These are phyloP conservation scores for Procavia capensis DNA, from an alignment of 2,113 vertebrate species.

Conservation along the genomic window DNA sequence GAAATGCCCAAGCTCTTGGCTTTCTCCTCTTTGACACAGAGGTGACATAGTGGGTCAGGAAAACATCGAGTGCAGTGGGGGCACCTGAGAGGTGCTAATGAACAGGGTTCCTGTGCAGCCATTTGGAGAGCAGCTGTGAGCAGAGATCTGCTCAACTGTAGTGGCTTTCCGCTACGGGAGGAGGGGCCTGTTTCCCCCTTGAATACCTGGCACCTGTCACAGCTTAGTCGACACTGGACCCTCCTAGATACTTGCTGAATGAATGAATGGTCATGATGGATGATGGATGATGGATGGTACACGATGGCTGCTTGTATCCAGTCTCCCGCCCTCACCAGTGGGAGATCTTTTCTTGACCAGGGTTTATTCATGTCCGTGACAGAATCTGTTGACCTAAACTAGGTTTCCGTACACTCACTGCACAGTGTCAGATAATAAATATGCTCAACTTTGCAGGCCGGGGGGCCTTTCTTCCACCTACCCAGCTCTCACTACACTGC, in stretches of 20 bases:
- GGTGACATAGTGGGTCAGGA: fast-evolving
- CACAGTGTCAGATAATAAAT: not conserved
- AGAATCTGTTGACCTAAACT: not conserved
- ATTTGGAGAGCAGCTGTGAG: too few species aligned
- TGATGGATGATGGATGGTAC: fast-evolving
- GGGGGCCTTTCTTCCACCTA: not conserved
- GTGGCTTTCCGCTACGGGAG: not conserved
- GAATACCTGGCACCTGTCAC: too few species aligned
- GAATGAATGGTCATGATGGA: not conserved
- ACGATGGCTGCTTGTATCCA: fast-evolving
- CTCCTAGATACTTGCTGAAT: not conserved
- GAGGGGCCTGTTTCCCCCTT: fast-evolving
- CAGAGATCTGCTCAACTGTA: too few species aligned
- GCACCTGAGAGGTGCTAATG: not conserved
- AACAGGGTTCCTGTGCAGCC: too few species aligned
- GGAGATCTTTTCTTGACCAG: not conserved
- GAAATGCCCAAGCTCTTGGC: not conserved
- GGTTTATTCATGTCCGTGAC: not conserved
- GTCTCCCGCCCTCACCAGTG: fast-evolving
- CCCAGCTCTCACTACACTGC: not conserved
- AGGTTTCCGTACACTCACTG: not conserved
- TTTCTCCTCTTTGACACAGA: not conserved
- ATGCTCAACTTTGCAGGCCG: not conserved
- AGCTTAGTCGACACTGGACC: too few species aligned
- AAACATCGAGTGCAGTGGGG: fast-evolving